Conservation (phyloP, 1,140 invertebrate species). For the Leptestheria dahalacensis region DNA sequence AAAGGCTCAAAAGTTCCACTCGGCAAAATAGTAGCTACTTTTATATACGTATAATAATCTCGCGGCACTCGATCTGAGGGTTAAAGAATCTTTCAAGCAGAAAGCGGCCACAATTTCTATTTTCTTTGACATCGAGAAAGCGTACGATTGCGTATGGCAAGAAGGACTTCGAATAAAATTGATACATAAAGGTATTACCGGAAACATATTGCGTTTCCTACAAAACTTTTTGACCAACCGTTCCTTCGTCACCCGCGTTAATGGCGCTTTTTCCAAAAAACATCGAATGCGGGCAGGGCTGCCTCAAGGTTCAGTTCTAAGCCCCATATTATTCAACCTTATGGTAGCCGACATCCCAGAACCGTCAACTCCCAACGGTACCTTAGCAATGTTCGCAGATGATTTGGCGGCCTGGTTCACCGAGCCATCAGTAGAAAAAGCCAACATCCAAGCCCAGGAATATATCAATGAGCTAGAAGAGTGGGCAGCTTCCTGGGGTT, state of each 20-base stretch:
- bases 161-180: not conserved
- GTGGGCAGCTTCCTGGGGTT: not conserved
- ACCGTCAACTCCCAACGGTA: not conserved
- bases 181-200: not conserved
- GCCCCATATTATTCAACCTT: not conserved
- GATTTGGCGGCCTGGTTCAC: not conserved
- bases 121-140: not conserved
- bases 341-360: not conserved
- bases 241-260: not conserved
- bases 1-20: too few relatives aligned
- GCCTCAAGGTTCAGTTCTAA: not conserved
- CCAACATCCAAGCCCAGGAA: not conserved
- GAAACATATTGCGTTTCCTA: not conserved
- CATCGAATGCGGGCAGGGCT: not conserved
- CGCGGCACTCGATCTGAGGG: not conserved
- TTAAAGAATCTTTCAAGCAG: not conserved
- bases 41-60: too few relatives aligned
- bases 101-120: not conserved
- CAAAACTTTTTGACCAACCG: not conserved
- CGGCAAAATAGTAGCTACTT: too few relatives aligned
- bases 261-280: not conserved
- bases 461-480: not conserved
- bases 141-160: not conserved
- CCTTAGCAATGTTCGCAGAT: not conserved
- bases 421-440: not conserved